Evolutionary conservation across 2,888 invertebrate species (phyloP).

Genomic region (Hemaris fuciformis): DNA sequence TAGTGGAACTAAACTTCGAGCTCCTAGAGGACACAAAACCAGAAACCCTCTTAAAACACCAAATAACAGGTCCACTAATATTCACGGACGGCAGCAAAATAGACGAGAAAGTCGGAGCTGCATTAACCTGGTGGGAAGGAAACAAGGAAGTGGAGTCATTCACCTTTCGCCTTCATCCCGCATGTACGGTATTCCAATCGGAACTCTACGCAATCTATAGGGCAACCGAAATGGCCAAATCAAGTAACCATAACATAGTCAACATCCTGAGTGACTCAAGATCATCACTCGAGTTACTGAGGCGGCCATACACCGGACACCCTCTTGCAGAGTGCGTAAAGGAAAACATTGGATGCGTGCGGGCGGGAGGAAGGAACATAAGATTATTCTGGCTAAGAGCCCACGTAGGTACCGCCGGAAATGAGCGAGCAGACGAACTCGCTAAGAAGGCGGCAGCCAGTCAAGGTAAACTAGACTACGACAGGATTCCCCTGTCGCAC

Average conservation of each 20-base stretch:
- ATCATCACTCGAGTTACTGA: conserved; percentile 14
- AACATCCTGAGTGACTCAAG: conserved; percentile 15
- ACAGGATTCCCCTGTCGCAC: background rate
- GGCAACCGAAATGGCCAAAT: background rate
- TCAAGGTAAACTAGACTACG: background rate
- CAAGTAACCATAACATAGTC: too few species aligned
- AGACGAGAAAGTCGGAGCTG: background rate
- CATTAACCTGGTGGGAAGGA: background rate
- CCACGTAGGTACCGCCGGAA: background rate
- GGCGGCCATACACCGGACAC: background rate
- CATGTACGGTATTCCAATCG: background rate
- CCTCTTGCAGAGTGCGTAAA: background rate
- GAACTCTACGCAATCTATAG: background rate
- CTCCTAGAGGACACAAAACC: conserved; percentile 8
- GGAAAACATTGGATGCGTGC: background rate
- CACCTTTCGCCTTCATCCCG: background rate
- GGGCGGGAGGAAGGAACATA: background rate
- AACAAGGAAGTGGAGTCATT: background rate
- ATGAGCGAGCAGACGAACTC: background rate
- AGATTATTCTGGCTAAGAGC: conserved; percentile 17
- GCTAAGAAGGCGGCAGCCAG: background rate
- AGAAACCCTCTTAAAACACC: background rate
- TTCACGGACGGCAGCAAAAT: conserved; percentile 16
- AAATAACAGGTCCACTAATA: conserved; percentile 5
- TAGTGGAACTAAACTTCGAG: background rate